Base-by-base conservation (phyloP, 2,113 vertebrate genomes). In the Cololabis saira region DNA sequence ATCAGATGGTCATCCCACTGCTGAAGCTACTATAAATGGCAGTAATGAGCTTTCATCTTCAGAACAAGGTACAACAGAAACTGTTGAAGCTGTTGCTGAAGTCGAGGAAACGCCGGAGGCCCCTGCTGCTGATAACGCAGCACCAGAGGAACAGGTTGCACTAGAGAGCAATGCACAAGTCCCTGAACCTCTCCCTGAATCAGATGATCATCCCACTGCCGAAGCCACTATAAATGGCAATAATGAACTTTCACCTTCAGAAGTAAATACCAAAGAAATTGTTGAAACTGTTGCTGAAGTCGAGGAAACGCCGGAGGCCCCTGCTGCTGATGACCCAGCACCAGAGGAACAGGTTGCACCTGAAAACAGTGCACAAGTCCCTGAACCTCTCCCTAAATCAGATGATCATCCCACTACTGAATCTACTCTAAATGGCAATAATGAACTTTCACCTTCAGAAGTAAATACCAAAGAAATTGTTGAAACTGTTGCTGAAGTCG, bases 21-120 rank as follows among this genome's bases (percentile, higher is more conserved):
- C 33, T 7, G 33, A 37, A 37, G 10, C 33, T 37, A 37, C 17
- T 17, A 12, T 5, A 59, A 58, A 71, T 7, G 22, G 1, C 1
- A 55, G 19, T 11, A 10, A 16, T 73, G 59, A 69, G 7, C 24
- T 5, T 27, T 3, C 4, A 54, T 19, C 24, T 56, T 5, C 49
- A 71, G 19, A 22, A 17, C 22, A 74, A 40, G 27, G 8, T 19
- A 17, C 42, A 18, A 63, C 37, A 42, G 24, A 71, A 45, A 60
- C 5, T 11, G 3, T 21, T 11, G 12, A 66, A 65, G 43, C 43
- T 52, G 45, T 30, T 5, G 18, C 17, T 54, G 40, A 18, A 4
- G 24, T 49, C 8, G 33, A 61, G 40, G 21, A 68, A 49, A 9
- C 10, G 5, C 17, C 49, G 12, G 47, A 67, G 11, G 41, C 5